Conservation (phyloP, 2,797 vertebrate genomes). For the Hemitrygon akajei region DNA sequence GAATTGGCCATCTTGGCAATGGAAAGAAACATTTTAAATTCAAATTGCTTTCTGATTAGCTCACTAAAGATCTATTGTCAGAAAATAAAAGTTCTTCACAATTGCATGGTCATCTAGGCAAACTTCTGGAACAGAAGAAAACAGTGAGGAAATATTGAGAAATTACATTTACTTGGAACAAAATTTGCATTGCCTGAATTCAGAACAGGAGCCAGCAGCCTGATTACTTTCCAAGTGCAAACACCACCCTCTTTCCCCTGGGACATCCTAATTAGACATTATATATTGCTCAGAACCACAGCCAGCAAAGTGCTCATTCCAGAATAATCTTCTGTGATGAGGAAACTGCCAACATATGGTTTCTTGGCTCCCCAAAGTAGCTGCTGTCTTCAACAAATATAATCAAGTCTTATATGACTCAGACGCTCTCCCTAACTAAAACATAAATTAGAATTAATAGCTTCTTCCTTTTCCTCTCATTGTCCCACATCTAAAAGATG, state of each 20-base stretch:
- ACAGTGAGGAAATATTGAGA: neutral
- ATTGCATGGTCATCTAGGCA: neutral
- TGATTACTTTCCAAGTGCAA: constrained; percentile 3
- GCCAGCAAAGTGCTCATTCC: constrained; percentile 4
- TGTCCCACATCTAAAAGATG: neutral
- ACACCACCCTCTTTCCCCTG: neutral
- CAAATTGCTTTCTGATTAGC: neutral
- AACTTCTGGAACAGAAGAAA: neutral
- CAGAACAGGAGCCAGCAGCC: neutral
- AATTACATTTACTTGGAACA: neutral
- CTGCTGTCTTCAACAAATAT: neutral
- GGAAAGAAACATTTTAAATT: neutral
- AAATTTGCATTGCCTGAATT: neutral
- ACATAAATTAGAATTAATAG: neutral
- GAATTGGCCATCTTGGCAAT: neutral
- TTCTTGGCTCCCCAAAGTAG: neutral
- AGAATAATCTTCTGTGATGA: neutral
- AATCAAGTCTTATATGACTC: neutral
- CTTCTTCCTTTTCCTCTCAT: neutral
- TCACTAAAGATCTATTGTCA: neutral
- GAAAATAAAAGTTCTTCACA: no score
- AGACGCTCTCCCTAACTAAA: neutral
- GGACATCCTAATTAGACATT: neutral
- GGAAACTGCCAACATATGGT: constrained; percentile 1
- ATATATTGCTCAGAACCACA: neutral